Conservation (phyloP, 2,797 vertebrate species). For the Potorous gilbertii region DNA sequence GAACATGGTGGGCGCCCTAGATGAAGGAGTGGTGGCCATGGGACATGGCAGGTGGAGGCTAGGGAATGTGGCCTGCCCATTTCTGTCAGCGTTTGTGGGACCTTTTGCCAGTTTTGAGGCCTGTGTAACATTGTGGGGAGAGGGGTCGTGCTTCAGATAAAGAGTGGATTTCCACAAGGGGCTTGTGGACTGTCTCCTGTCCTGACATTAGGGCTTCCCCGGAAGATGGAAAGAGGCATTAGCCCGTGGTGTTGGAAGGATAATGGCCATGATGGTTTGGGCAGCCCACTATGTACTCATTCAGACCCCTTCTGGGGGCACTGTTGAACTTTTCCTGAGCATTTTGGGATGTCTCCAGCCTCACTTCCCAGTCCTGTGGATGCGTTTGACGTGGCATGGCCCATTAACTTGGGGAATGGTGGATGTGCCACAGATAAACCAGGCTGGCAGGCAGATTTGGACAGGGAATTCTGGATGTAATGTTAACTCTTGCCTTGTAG, state of each 20-base stretch:
- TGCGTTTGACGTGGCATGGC: neutral
- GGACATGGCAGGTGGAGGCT: neutral
- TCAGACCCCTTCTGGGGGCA: neutral
- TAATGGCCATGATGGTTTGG: neutral
- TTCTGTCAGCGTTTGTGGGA: neutral
- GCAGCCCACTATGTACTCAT: neutral
- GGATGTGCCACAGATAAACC: neutral
- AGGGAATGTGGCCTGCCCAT: constrained; percentile 8
- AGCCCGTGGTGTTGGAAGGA: neutral
- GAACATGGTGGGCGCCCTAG: too few species aligned
- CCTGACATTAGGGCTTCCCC: constrained; percentile 5
- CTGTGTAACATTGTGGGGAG: neutral
- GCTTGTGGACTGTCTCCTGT: neutral
- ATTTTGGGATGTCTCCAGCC: neutral
- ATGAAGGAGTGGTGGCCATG: neutral
- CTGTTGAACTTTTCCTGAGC: neutral
- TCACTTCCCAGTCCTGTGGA: neutral
- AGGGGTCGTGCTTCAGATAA: neutral
- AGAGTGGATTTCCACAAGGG: neutral
- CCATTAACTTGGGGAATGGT: neutral
- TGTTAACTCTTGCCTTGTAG: too few species aligned
- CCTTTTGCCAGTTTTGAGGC: constrained; percentile 4
- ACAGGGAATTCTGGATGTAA: neutral
- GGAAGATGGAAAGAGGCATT: neutral
- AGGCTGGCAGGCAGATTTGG: neutral